phyloP scores from a whole-genome alignment of 2,888 invertebrate species.

The Tenthredo mesomela region DNA sequence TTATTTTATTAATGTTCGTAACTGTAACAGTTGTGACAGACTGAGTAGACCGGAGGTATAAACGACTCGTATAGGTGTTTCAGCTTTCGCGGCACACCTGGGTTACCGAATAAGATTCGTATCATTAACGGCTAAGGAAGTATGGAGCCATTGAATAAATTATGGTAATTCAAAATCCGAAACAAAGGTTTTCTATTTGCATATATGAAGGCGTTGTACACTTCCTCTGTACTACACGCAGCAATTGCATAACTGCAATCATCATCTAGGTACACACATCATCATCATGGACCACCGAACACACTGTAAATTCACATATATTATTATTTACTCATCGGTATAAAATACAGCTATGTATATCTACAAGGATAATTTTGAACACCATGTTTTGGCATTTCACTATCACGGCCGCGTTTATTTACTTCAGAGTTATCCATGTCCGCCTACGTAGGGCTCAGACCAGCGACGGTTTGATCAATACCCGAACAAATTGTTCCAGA shows the following conservation, averaged over 20 bases:
- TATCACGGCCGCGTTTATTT: slow-evolving; percentile 45
- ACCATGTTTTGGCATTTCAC: slow-evolving; percentile 19
- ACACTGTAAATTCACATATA: background rate
- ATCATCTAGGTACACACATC: background rate
- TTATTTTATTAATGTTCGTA: slow-evolving; percentile 13
- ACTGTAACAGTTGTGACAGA: slow-evolving; percentile 45
- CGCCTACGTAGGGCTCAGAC: slow-evolving; percentile 34
- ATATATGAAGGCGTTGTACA: slow-evolving; percentile 55
- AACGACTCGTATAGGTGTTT: slow-evolving; percentile 37
- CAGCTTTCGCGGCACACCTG: slow-evolving; percentile 51
- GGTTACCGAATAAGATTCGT: slow-evolving; percentile 53
- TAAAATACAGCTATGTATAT: background rate
- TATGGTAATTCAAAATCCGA: slow-evolving; percentile 61
- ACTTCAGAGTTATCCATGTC: slow-evolving; percentile 45
- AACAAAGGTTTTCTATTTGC: slow-evolving; percentile 62
- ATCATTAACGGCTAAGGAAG: slow-evolving; percentile 54
- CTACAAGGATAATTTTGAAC: background rate
- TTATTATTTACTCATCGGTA: background rate
- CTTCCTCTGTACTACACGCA: slow-evolving; percentile 44
- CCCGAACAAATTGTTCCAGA: slow-evolving; percentile 50
- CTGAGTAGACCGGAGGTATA: slow-evolving; percentile 30
- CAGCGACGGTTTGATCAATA: slow-evolving; percentile 49
- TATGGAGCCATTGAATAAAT: slow-evolving; percentile 59
- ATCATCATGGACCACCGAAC: background rate
- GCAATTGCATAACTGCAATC: slow-evolving; percentile 61